These are phyloP conservation scores for Corapipo altera DNA, from an alignment of 2,113 vertebrate genomes.

Conservation along the genomic window DNA sequence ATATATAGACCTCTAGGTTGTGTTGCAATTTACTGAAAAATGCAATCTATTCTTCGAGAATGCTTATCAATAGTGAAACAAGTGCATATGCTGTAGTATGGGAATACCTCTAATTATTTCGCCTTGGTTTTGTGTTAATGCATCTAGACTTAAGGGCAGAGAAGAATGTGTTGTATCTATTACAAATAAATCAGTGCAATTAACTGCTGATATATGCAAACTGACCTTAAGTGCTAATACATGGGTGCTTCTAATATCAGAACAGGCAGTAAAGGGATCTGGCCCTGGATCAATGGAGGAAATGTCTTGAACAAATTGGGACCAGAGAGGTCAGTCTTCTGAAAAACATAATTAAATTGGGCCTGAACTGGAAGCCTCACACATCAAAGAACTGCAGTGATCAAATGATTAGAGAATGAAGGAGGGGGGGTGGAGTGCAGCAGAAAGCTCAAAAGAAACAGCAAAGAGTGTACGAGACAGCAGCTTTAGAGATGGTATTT, in stretches of 20 bases:
- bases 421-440: not conserved
- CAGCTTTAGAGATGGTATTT: not conserved
- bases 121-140: conserved; percentile 10
- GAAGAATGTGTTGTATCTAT: not conserved
- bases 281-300: conserved; percentile 52
- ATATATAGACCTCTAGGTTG: not conserved
- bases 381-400: conserved; percentile 36
- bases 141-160: not conserved
- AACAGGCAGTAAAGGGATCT: not conserved
- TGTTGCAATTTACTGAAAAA: not conserved
- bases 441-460: not conserved
- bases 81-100: not conserved
- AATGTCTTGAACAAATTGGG: conserved; percentile 61
- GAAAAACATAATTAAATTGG: conserved; percentile 60
- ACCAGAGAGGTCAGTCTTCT: conserved; percentile 50
- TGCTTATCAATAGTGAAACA: not conserved
- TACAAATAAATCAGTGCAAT: conserved; percentile 40
- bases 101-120: not conserved
- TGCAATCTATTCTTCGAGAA: not conserved
- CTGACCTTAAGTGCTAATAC: conserved; percentile 21
- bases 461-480: not conserved
- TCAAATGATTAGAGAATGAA: conserved; percentile 20
- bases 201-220: conserved; percentile 10
- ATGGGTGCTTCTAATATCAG: not conserved
- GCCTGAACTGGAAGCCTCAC: conserved; percentile 20